Conservation (phyloP, 2,113 vertebrate species). For the Nematolebias whitei region DNA sequence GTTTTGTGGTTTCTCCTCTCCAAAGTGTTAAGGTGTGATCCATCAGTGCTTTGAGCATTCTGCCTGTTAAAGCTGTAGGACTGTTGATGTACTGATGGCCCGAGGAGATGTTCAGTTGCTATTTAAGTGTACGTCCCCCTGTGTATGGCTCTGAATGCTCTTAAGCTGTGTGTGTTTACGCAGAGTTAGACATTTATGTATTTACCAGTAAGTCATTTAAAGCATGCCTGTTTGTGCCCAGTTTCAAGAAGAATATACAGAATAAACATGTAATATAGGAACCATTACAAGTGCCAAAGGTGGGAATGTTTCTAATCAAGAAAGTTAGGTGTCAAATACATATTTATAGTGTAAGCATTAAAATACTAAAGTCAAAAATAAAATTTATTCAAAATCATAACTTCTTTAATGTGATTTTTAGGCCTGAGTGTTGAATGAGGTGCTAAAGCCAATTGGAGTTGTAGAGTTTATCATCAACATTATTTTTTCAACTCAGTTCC, state of each 20-base stretch:
- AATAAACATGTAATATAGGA: constrained; percentile 12
- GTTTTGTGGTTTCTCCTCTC: constrained; percentile 24
- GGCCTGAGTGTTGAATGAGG: no score
- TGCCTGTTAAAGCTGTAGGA: constrained; percentile 31
- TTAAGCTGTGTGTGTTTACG: neutral
- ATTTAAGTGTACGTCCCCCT: constrained; percentile 5
- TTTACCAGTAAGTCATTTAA: constrained; percentile 3
- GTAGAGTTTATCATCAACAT: no score
- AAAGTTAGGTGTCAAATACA: no score
- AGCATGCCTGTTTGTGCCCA: neutral
- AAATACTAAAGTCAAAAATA: no score
- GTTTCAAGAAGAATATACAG: neutral
- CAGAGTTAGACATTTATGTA: constrained; percentile 2
- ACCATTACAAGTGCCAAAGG: constrained; percentile 6
- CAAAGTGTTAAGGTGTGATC: constrained; percentile 41
- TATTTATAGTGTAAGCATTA: no score
- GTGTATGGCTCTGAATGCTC: constrained; percentile 9
- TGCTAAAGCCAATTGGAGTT: no score
- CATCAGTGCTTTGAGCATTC: constrained; percentile 43
- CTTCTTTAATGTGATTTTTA: no score
- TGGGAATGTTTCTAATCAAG: no score
- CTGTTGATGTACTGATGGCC: constrained; percentile 52
- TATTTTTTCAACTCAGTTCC: no score
- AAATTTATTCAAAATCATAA: no score
- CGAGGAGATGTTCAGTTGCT: constrained; percentile 26